Base-by-base conservation (phyloP, 2,113 vertebrate genomes). In the Ploceus nigricollis region DNA sequence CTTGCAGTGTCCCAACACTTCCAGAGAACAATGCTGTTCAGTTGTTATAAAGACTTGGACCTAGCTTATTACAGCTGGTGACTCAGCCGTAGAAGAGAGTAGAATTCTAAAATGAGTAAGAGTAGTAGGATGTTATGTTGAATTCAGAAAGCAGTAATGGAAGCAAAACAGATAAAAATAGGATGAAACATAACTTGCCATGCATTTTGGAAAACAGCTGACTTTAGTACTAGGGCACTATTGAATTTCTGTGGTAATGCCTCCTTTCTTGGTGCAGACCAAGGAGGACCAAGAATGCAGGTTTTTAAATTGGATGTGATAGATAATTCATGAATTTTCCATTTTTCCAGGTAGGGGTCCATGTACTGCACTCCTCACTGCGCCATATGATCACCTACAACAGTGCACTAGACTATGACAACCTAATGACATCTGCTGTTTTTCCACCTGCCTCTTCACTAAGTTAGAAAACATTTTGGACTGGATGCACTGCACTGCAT, bases 1-100 rank as follows among this genome's bases (percentile, higher is more conserved):
- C 14, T n/a, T 70, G 19, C 18, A 61, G 19, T 4, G 3, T 22
- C 4, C 25, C 2, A 0, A 12, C 11, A 11, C 2, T 70, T 65
- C 21, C 20, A 61, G 23, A 31, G 35, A 81, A n/a, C 3, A 7
- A 66, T 51, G 9, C 4, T 13, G 13, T 24, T 19, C 7, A 22
- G 19, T 9, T 48, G 6, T 45, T 42, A 12, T 2, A 40, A 37
- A 68, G 13, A 40, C 33, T 35, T 73, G 37, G 5, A 40, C 13
- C 5, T 37, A 35, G 5, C 2, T 61, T 66, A 25, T 44, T 82
- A 18, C 13, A 45, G 8, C 35, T 66, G 12, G 4, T 40, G 57
- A 37, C 21, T 45, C 66, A 58, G 18, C 27, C 33, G 7, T 28
- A 39, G 28, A 39, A 39, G 19, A 64, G 9, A 45, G 33, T 9